Evolutionary conservation across 2,113 vertebrate species (phyloP), one percentile per base, ranked within the genome.

Genomic region (Marmota flaviventris): DNA sequence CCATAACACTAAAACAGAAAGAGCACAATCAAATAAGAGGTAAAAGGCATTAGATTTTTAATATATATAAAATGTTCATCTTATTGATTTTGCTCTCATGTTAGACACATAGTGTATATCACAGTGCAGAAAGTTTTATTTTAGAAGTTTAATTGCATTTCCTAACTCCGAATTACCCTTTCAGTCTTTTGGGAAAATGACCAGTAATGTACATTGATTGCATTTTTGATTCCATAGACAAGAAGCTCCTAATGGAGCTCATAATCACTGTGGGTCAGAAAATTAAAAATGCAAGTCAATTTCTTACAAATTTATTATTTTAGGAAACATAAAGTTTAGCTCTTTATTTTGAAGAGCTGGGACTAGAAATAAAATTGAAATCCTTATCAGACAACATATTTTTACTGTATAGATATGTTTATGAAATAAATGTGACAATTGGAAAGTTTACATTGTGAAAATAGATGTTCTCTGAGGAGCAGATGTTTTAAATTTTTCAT

Each of bases 111-210:
- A 82, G 5, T 63, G 6, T 79, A 63, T 56, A 91, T 86, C 25
- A 79, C n/a, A 75, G 42, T 58, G 42, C 79, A 89, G 39, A 69
- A 84, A 93, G n/a, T 90, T 92, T 89, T 83, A 63, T 79, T 94
- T 91, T 79, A 96, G 76, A 48, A 87, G 42, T 93, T 94, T 93
- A 95, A 91, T 91, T 92, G 73, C 86, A 69, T 88, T 93, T 89
- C 42, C 39, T 34, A 94, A 76, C 56, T 94, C 78, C 81, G 39
- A 94, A 83, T 12, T 93, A 87, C 67, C 32, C 87, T 95, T 93
- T 95, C 63, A 81, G 63, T 93, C 69, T 93, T 96, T 69, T 34
- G 75, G 29, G 87, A 94, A 79, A 97, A 94, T 93, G 70, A 67
- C 32, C 96, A 97, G 70, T 76, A 89, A 84, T 34, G n/a, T 86